Evolutionary conservation across 2,113 vertebrate species (phyloP).

Genomic region (Elaphurus davidianus): DNA sequence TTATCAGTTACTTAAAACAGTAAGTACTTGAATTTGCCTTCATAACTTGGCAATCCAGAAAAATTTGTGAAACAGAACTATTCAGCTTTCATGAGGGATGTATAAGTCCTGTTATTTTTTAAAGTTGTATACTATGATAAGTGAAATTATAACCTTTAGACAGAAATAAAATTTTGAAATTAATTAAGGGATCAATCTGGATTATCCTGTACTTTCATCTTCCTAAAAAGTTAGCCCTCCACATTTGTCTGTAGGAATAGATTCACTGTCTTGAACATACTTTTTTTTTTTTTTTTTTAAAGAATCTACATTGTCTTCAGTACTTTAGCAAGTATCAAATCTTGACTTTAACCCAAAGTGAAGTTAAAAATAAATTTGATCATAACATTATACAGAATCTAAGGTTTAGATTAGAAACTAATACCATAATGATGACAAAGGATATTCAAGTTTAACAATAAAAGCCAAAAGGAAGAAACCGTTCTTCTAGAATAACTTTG

Average conservation of each 20-base stretch:
- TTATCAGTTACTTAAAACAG: background rate
- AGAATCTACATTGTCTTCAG: background rate
- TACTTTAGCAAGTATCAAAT: background rate
- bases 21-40: background rate
- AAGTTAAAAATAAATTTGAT: slow-evolving; percentile 2
- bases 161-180: slow-evolving; percentile 39
- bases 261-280: background rate
- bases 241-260: background rate
- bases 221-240: background rate
- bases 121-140: background rate
- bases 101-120: background rate
- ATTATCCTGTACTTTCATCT: background rate
- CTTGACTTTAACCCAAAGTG: background rate
- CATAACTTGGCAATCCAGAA: background rate
- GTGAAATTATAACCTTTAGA: background rate
- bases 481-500: background rate
- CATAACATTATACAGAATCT: background rate
- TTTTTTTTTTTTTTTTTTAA: slow-evolving; percentile 3
- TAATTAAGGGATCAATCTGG: background rate
- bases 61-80: background rate
- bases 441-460: background rate
- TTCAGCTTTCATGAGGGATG: background rate
- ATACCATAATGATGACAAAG: background rate
- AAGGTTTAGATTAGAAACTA: slow-evolving; percentile 8
- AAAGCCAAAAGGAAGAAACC: background rate